phyloP scores from a whole-genome alignment of 2,888 invertebrate species.

The Phalera bucephala region DNA sequence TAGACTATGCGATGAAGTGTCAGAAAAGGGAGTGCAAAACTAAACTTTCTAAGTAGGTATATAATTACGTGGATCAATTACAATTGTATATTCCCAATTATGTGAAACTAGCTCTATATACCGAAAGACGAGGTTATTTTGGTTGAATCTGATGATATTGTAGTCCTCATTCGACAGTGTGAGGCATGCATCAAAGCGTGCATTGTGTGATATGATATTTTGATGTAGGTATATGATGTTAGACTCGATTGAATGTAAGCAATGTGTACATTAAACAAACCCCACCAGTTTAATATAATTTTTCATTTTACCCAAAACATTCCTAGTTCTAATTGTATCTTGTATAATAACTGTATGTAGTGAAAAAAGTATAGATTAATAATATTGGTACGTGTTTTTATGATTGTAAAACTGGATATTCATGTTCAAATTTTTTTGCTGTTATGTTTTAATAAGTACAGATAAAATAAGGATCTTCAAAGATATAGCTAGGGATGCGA shows the following conservation, averaged over 20 bases:
- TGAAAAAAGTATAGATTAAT: too few relatives aligned
- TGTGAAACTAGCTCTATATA: too few relatives aligned
- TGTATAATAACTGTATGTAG: too few relatives aligned
- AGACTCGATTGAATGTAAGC: constrained; percentile 21
- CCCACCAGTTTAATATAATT: constrained; percentile 37
- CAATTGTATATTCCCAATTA: too few relatives aligned
- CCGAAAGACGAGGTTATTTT: constrained; percentile 1
- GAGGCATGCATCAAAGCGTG: too few relatives aligned
- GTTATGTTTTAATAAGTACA: neutral
- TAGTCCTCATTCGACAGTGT: too few relatives aligned
- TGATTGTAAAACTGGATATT: neutral
- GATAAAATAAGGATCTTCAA: neutral
- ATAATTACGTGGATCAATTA: too few relatives aligned
- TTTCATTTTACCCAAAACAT: constrained; percentile 26
- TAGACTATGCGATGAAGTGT: too few relatives aligned
- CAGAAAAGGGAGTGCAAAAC: too few relatives aligned
- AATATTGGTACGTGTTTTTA: neutral
- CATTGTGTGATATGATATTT: constrained; percentile 51
- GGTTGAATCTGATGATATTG: too few relatives aligned
- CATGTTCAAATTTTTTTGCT: neutral
- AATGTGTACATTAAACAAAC: constrained; percentile 12
- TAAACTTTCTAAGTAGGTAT: too few relatives aligned
- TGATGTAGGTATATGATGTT: constrained; percentile 27
- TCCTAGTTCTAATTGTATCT: constrained; percentile 20
- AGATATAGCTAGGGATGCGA: neutral